Percentiles rank a stretch among this genome's conserved stretches.
Evolutionary conservation across 2,888 invertebrate genomes (phyloP).

Genomic region (Drosophila limbata): DNA sequence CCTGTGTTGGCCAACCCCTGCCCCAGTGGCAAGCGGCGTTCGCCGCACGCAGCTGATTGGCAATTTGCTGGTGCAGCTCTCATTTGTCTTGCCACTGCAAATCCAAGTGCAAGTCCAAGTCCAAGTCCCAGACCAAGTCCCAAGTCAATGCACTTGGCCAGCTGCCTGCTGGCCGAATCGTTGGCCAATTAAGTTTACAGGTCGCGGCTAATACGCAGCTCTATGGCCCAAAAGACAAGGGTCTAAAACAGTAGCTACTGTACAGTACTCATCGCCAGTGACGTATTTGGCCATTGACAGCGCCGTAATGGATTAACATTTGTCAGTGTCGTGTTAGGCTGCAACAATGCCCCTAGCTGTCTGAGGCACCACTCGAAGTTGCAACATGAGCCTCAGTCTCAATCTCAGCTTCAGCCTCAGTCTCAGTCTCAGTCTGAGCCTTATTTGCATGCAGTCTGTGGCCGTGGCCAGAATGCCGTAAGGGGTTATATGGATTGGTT

Average conservation of each 20-base stretch:
- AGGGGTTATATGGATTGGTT: conserved; percentile 23
- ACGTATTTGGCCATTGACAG: conserved; percentile 84
- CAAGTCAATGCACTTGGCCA: conserved; percentile 64
- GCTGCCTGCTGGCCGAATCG: conserved; percentile 56
- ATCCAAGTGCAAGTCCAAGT: conserved; percentile 47
- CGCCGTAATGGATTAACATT: conserved; percentile 84
- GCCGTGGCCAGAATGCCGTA: conserved; percentile 19
- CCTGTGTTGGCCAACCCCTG: conserved; percentile 59
- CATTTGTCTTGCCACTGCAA: conserved; percentile 72
- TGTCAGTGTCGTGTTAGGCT: conserved; percentile 82
- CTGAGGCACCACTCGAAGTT: conserved; percentile 14
- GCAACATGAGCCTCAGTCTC: neutral
- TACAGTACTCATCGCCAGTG: conserved; percentile 55
- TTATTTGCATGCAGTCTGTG: conserved; percentile 51
- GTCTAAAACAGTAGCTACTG: conserved; percentile 50
- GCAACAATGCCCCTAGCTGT: conserved; percentile 60
- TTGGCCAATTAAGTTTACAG: conserved; percentile 69
- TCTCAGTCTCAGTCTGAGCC: conserved; percentile 10
- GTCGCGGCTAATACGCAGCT: conserved; percentile 56
- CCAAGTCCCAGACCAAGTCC: conserved; percentile 10
- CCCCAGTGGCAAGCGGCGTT: conserved; percentile 51
- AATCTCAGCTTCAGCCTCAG: conserved; percentile 2
- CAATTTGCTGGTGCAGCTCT: conserved; percentile 72
- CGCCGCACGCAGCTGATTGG: conserved; percentile 75
- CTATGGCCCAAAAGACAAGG: conserved; percentile 12